Conservation (phyloP, 1,140 invertebrate genomes). For the Ptiloglossa arizonensis region DNA sequence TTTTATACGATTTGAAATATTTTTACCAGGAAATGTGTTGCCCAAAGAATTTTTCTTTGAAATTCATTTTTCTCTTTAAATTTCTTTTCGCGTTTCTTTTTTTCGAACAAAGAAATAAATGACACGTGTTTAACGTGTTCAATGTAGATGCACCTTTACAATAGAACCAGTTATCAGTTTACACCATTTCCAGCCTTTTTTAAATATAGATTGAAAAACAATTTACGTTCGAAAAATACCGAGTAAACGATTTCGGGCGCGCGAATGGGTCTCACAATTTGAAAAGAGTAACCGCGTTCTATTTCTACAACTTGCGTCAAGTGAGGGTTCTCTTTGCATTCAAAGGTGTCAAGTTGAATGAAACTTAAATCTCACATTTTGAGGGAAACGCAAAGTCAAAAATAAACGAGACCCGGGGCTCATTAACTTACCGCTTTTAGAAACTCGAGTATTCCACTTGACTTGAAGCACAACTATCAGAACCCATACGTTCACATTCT, state of each 20-base stretch:
- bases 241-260: background rate
- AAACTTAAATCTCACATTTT: background rate
- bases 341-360: background rate
- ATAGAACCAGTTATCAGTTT: no score
- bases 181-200: no score
- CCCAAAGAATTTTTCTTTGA: no score
- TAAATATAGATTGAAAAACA: conserved; percentile 52
- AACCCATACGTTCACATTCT: background rate
- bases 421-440: background rate
- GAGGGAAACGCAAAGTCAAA: background rate
- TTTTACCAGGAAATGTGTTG: no score
- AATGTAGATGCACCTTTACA: no score
- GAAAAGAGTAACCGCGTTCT: background rate
- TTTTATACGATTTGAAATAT: no score
- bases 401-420: background rate
- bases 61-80: no score
- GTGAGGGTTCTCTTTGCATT: background rate
- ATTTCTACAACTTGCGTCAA: background rate
- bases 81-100: no score
- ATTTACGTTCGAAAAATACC: conserved; percentile 53
- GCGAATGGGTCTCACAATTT: conserved; percentile 19
- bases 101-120: no score
- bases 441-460: conserved; percentile 3
- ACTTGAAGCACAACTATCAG: conserved; percentile 7
- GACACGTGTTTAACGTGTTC: no score